Evolutionary conservation across 2,797 vertebrate species (phyloP).

Genomic region (Emydoidea blandingii): DNA sequence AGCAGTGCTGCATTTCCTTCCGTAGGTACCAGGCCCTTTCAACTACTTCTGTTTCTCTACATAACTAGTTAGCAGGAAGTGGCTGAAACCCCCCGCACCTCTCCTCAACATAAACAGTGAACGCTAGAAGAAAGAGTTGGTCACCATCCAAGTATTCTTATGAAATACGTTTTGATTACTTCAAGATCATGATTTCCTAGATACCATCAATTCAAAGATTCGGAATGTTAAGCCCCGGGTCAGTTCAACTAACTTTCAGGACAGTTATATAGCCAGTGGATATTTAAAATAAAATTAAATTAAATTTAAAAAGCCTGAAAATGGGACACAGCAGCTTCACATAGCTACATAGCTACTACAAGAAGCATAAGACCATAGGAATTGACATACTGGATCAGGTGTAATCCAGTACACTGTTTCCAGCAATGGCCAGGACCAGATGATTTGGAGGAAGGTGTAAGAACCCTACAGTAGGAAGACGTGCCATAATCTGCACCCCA

Average conservation of each 20-base stretch:
- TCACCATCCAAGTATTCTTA: not conserved
- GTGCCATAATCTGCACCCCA: not conserved
- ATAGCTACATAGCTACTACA: not conserved
- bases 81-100: conserved; percentile 52
- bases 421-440: not conserved
- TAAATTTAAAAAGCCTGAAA: not conserved
- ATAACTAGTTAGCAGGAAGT: conserved; percentile 78
- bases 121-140: conserved; percentile 33
- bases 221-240: not conserved
- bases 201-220: not conserved
- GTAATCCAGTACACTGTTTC: not conserved
- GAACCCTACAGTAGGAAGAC: not conserved
- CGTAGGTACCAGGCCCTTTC: conserved; percentile 71
- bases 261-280: not conserved
- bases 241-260: not conserved
- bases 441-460: not conserved
- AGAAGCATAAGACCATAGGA: not conserved
- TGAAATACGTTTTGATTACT: conserved; percentile 47
- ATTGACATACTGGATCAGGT: not conserved
- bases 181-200: not conserved
- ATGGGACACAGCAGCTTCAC: not conserved
- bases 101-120: conserved; percentile 51
- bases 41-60: conserved; percentile 81
- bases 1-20: conserved; percentile 80
- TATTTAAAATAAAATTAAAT: not conserved